phyloP scores from a whole-genome alignment of 1,140 invertebrate species.

The Drosophila rhopaloa region DNA sequence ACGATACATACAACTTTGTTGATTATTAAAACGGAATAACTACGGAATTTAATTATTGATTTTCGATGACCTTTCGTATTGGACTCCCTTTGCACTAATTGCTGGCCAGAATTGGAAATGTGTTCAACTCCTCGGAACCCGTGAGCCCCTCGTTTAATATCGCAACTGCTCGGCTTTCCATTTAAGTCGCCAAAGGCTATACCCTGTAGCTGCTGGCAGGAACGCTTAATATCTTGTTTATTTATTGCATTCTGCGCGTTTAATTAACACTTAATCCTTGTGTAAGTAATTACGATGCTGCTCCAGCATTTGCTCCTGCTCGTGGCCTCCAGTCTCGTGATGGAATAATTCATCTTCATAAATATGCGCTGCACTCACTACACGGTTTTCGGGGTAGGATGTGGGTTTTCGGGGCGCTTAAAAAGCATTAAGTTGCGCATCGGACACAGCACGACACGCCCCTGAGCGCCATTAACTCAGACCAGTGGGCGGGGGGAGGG shows the following conservation, averaged over 20 bases:
- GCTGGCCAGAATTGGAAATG: background rate
- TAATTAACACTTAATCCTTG: conserved; percentile 83
- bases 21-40: too few relatives aligned
- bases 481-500: conserved; percentile 5
- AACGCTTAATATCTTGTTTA: conserved; percentile 81
- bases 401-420: conserved; percentile 59
- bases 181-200: conserved; percentile 7
- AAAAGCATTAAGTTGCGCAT: conserved; percentile 79
- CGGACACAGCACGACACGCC: conserved; percentile 59
- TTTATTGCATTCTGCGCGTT: conserved; percentile 80
- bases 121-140: conserved; percentile 2
- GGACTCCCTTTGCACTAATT: background rate
- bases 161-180: background rate
- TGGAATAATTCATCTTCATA: conserved; percentile 83
- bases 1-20: background rate
- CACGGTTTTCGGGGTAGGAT: conserved; percentile 18
- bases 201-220: conserved; percentile 23
- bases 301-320: conserved; percentile 13
- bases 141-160: background rate
- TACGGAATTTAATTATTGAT: too few relatives aligned
- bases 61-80: too few relatives aligned
- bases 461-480: conserved; percentile 74
- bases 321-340: conserved; percentile 47
- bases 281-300: conserved; percentile 78
- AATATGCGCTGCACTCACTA: conserved; percentile 78